Evolutionary conservation across 2,113 vertebrate genomes (phyloP).

Genomic region (Sander lucioperca): DNA sequence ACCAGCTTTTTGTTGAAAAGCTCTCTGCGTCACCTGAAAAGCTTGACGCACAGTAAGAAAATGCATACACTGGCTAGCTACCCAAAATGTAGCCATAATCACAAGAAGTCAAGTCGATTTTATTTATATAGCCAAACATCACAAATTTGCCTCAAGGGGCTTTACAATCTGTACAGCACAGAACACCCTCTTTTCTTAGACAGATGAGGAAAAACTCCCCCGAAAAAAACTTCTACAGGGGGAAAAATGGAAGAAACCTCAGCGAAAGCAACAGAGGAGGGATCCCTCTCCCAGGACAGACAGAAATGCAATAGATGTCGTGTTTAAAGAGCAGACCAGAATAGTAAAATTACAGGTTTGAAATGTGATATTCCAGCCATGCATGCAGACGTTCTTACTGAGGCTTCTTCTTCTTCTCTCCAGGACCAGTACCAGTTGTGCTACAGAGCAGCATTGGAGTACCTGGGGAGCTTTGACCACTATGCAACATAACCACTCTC

Average conservation of each 20-base stretch:
- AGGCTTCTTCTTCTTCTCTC: constrained; percentile 8
- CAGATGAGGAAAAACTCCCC: neutral
- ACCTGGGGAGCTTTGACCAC: constrained; percentile 99
- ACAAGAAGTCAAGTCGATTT: neutral
- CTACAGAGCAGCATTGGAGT: constrained; percentile 97
- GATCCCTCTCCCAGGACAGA: neutral
- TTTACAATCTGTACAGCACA: neutral
- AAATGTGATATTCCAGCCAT: neutral
- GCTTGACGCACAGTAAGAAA: neutral
- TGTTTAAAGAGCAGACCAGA: neutral
- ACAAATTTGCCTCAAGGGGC: neutral
- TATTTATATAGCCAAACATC: neutral
- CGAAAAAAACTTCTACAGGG: neutral
- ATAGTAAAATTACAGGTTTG: neutral
- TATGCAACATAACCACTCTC: constrained; percentile 98
- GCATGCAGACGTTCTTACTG: neutral
- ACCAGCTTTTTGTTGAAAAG: neutral
- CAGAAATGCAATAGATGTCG: neutral
- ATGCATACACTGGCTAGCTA: neutral
- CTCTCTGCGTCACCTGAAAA: neutral
- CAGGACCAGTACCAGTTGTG: constrained; percentile 99
- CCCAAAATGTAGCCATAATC: neutral
- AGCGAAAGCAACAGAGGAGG: neutral
- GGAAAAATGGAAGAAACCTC: neutral
- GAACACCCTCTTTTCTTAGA: neutral